A percentile compares a stretch with the other conserved stretches of the same genome.
phyloP scores from a whole-genome alignment of 2,888 invertebrate species.

The Hecatera dysodea region DNA sequence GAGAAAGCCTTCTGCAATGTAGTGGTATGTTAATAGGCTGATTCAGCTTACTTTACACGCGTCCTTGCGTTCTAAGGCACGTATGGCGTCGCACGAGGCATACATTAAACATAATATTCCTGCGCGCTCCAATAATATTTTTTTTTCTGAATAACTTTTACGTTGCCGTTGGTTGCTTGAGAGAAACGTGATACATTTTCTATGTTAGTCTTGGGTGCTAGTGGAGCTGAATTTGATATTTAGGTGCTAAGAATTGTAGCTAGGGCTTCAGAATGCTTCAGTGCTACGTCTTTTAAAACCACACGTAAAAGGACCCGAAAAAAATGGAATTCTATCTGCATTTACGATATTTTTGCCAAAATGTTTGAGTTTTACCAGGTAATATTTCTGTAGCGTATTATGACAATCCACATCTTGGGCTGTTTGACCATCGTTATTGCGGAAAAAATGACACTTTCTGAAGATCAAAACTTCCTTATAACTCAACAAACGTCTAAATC shows the following conservation, averaged over 20 bases:
- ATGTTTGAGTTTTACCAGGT: neutral
- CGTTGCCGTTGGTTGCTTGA: slow-evolving; percentile 21
- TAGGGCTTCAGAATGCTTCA: neutral
- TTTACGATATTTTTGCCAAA: too few species aligned
- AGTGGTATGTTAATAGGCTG: slow-evolving; percentile 63
- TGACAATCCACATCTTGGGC: neutral
- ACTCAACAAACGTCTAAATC: neutral
- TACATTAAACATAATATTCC: slow-evolving; percentile 63
- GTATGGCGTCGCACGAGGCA: slow-evolving; percentile 57
- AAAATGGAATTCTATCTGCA: neutral
- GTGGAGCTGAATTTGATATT: slow-evolving; percentile 28
- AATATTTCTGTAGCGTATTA: neutral
- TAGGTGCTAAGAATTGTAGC: neutral
- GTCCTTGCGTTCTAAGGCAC: slow-evolving; percentile 47
- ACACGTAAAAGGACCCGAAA: neutral
- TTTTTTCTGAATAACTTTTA: slow-evolving; percentile 49
- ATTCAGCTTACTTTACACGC: slow-evolving; percentile 60
- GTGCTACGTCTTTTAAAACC: too few species aligned
- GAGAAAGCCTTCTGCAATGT: slow-evolving; percentile 47
- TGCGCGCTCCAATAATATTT: slow-evolving; percentile 53
- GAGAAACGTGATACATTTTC: slow-evolving; percentile 48
- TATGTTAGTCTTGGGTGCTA: slow-evolving; percentile 27
- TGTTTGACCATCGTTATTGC: neutral
- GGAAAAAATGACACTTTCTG: neutral
- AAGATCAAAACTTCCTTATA: neutral